These are phyloP conservation scores for Camptogramma bilineatum DNA, from an alignment of 2,888 invertebrate species.

Conservation along the genomic window DNA sequence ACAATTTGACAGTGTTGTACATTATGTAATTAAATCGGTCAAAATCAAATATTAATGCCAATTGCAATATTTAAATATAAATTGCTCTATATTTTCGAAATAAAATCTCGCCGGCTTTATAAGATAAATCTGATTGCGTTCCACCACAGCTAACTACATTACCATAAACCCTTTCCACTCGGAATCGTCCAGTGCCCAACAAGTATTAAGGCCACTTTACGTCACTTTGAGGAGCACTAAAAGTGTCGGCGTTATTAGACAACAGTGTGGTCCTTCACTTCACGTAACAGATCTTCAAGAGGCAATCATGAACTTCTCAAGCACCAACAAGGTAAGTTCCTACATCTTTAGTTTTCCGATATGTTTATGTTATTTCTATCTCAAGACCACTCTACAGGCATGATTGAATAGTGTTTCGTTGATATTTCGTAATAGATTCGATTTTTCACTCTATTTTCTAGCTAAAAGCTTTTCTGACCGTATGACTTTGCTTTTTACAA, in stretches of 20 bases:
- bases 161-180: constrained; percentile 29
- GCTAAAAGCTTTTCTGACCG: constrained; percentile 53
- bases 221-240: constrained; percentile 48
- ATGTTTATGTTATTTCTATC: constrained; percentile 28
- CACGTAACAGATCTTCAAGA: constrained; percentile 60
- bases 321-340: constrained; percentile 58
- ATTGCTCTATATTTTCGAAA: background rate
- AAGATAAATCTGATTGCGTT: constrained; percentile 24
- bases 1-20: constrained; percentile 1
- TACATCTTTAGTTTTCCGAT: constrained; percentile 36
- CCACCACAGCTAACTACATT: constrained; percentile 27
- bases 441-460: constrained; percentile 58
- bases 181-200: constrained; percentile 23
- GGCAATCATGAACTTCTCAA: constrained; percentile 59
- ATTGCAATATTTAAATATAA: background rate
- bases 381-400: constrained; percentile 41
- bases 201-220: constrained; percentile 44
- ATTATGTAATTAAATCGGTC: background rate
- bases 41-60: background rate
- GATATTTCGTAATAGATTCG: constrained; percentile 62
- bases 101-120: constrained; percentile 21
- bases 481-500: constrained; percentile 16
- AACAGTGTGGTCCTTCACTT: constrained; percentile 45
- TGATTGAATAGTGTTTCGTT: constrained; percentile 41
- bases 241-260: constrained; percentile 57